Conservation (phyloP, 2,797 vertebrate genomes). For the Microctenopoma steveboyesi region DNA sequence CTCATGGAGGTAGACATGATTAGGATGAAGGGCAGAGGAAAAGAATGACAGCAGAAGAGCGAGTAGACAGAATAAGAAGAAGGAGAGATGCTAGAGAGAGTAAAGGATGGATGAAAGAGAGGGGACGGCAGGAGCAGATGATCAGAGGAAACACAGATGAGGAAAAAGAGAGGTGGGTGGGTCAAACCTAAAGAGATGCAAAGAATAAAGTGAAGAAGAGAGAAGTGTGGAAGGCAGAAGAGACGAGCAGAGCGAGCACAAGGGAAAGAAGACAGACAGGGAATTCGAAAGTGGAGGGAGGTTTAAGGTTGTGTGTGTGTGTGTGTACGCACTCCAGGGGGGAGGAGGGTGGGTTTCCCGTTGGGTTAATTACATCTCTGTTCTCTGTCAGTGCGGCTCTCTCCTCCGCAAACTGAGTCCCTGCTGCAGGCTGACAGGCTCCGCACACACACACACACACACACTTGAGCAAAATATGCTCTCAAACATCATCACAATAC, state of each 20-base stretch:
- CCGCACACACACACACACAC: constrained; percentile 26
- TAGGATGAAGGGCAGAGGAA: constrained; percentile 21
- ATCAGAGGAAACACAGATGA: background rate
- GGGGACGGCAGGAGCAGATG: background rate
- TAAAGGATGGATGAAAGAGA: constrained; percentile 2
- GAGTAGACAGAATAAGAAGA: background rate
- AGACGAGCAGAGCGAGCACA: constrained; percentile 13
- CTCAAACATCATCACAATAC: constrained; percentile 5
- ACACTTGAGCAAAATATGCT: background rate
- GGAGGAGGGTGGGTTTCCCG: constrained; percentile 57
- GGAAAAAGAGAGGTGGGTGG: background rate
- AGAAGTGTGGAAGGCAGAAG: constrained; percentile 2
- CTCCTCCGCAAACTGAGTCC: constrained; percentile 67
- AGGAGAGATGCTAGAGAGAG: background rate
- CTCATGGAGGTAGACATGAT: constrained; percentile 46
- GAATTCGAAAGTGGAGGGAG: constrained; percentile 26
- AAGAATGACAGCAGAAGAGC: background rate
- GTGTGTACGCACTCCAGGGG: background rate
- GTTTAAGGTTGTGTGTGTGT: constrained; percentile 12
- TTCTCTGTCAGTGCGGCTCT: constrained; percentile 77
- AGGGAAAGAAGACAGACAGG: constrained; percentile 20
- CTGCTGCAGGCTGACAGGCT: constrained; percentile 66
- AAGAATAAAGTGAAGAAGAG: constrained; percentile 2
- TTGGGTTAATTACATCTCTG: constrained; percentile 84
- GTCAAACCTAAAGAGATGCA: background rate